Percentiles rank a stretch among this genome's conserved stretches.
Conservation (phyloP, 2,797 vertebrate species). For the Syngnathus acus region DNA sequence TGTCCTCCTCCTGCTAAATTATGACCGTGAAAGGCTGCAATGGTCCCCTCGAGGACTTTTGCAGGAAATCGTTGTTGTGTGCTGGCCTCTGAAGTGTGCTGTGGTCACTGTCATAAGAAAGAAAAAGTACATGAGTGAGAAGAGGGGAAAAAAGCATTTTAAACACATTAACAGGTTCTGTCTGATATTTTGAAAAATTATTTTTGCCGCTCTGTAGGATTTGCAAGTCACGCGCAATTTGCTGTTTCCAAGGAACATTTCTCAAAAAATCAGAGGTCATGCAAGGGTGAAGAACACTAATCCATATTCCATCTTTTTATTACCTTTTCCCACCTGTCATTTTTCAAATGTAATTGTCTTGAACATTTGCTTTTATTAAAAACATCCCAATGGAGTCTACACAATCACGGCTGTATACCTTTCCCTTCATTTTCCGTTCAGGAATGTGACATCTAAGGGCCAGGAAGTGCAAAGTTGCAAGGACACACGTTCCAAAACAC, state of each 20-base stretch:
- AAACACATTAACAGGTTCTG: not conserved
- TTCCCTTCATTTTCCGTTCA: slow-evolving; percentile 30
- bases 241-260: not conserved
- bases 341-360: slow-evolving; percentile 2
- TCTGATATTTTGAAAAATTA: not conserved
- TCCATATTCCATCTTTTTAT: not conserved
- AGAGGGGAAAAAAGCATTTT: no score
- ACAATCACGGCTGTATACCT: not conserved
- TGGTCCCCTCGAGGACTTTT: slow-evolving; percentile 34
- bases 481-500: slow-evolving; percentile 29
- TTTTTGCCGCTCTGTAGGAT: not conserved
- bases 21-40: slow-evolving; percentile 23
- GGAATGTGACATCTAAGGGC: slow-evolving; percentile 37
- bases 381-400: not conserved
- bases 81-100: slow-evolving; percentile 30
- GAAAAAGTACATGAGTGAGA: not conserved
- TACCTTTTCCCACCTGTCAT: not conserved
- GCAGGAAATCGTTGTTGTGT: slow-evolving; percentile 32
- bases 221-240: not conserved
- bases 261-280: not conserved
- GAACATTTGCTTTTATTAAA: not conserved
- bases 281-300: not conserved
- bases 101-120: slow-evolving; percentile 15
- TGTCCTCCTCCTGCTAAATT: slow-evolving; percentile 24
- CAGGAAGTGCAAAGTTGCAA: slow-evolving; percentile 43